Evolutionary conservation across 2,888 invertebrate species (phyloP), one percentile per base, ranked within the genome.

Genomic region (Tuta absoluta): DNA sequence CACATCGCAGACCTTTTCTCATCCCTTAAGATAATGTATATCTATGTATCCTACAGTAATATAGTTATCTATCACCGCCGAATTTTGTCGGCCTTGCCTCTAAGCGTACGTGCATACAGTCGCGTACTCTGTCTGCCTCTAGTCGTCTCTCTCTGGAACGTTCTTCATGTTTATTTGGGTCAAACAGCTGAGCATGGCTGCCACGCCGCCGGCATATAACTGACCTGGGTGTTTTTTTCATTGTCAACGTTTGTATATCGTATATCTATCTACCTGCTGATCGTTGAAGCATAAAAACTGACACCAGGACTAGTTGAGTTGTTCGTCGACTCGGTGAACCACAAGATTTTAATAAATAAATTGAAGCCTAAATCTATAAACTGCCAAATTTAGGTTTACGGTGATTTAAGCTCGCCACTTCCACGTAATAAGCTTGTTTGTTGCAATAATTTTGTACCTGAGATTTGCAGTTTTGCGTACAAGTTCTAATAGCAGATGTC

Each of bases 21-120:
- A 56, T 56, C 24, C 14, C 53, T 14, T 56, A 56, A n/a, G 8
- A 41, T 10, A 7, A 41, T 14, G 41, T 14, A 2, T 19, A 21
- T 10, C 21, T 5, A 49, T 19, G 49, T 8, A 21, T 21, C n/a
- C 49, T 24, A 21, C 24, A 12, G 24, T 4, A 11, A 11, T 17
- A 45, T 45, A 8, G 3, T 41, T 14, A 41, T 41, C 41, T 12
- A n/a, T n/a, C 23, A 19, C 37, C 69, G 68, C 68, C 63, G 68
- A 75, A 75, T 73, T 70, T 60, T 45, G 60, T 70, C 72, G 85
- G 75, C 86, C 84, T 86, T 88, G 85, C 74, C 81, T 53, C 85
- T 72, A 84, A 66, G 85, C 75, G 79, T 87, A 87, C 87, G 88
- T 88, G 88, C 84, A 82, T 75, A 74, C 69, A 68, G 75, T 66